Base-by-base conservation (phyloP, 2,113 vertebrate species). In the Carassius auratus region DNA sequence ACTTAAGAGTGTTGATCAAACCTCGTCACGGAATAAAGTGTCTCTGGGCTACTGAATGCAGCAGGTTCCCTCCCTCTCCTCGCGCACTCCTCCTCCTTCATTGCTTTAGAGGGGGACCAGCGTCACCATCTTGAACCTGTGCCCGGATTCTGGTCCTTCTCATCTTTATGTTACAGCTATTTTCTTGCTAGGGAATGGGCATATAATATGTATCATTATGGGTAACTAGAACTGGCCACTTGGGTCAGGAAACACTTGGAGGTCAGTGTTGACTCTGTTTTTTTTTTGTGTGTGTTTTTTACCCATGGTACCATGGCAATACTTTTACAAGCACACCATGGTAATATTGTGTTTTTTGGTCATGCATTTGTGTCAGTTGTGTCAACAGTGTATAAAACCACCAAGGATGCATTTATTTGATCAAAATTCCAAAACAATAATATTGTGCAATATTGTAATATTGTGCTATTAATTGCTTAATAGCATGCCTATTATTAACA, bases 141-240 rank as follows among this genome's bases (percentile, higher is more conserved):
- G 85, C 87, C 88, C 85, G 76, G 85, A 77, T 86, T 84, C 77
- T 87, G 50, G 76, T 87, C 71, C 36, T 80, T 80, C 76, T 62
- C 80, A 76, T 83, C 42, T 69, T 86, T 71, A 75, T 64, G 69
- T 76, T 77, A 5, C 50, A 68, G 36, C 76, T 81, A 79, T 52
- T 74, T 73, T 78, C 75, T 85, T 74, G 61, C 12, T 50, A n/a
- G n/a, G 38, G 38, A 42, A 42, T 42, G 33, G 13, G n/a, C 59
- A 80, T 33, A 48, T 80, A 81, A 48, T 64, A 30, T 69, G 62
- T 69, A 68, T 69, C 80, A 69, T 81, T 81, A 79, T 79, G 21
- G 21, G 9, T 62, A 79, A 45, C 57, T 79, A 61, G 76, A 62
- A 55, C 55, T 75, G 73, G 42, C 73, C 5, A 4, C 13, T 42